phyloP scores from a whole-genome alignment of 2,113 vertebrate species.

The Synodontis membranacea region DNA sequence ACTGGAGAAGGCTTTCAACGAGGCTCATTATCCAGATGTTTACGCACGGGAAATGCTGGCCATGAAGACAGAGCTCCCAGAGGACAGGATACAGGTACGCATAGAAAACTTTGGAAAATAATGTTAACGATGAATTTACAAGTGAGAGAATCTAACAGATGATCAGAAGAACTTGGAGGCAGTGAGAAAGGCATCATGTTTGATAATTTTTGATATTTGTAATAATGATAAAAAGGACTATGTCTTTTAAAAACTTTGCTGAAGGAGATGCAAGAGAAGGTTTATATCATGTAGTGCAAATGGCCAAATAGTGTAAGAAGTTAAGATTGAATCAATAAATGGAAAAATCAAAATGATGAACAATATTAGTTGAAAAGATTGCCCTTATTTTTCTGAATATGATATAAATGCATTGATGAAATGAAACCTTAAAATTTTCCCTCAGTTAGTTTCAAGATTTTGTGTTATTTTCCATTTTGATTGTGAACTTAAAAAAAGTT shows the following conservation, averaged over 20 bases:
- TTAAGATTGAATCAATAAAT: not conserved
- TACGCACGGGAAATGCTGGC: slow-evolving; percentile 95
- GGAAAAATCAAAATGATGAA: not conserved
- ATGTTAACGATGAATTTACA: not conserved
- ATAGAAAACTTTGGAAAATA: no score
- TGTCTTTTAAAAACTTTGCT: not conserved
- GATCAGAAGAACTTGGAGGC: not conserved
- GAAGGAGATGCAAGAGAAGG: not conserved
- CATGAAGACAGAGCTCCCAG: slow-evolving; percentile 90
- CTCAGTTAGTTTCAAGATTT: not conserved
- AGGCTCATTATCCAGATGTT: slow-evolving; percentile 95
- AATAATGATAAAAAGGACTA: not conserved
- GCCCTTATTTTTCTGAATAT: not conserved
- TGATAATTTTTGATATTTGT: not conserved
- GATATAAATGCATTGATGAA: not conserved
- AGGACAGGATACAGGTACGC: slow-evolving; percentile 92
- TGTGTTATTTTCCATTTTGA: not conserved
- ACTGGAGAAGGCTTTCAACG: slow-evolving; percentile 92
- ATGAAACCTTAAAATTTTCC: not conserved
- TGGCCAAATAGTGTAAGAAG: not conserved
- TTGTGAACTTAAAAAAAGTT: not conserved
- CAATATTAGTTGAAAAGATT: not conserved
- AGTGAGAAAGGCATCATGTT: not conserved
- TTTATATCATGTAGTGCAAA: not conserved
- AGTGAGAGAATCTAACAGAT: not conserved